Evolutionary conservation across 2,113 vertebrate genomes (phyloP).

Genomic region (Climacteris rufus): DNA sequence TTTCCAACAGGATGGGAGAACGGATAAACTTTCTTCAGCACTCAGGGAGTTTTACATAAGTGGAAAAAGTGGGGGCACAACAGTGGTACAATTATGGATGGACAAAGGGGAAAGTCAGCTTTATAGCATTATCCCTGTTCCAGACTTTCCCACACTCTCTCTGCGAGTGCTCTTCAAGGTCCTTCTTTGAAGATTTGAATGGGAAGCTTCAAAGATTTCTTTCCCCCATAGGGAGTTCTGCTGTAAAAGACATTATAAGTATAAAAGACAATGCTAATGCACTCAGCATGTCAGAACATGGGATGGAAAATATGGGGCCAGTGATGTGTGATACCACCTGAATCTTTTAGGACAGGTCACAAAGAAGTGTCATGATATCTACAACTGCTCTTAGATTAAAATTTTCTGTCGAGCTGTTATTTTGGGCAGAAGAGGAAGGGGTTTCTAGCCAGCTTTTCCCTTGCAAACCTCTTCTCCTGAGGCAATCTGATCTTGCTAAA

Average conservation of each 20-base stretch:
- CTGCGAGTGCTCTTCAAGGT: background rate
- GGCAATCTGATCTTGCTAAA: background rate
- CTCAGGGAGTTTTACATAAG: background rate
- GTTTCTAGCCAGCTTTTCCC: background rate
- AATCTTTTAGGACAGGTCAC: background rate
- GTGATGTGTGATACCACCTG: background rate
- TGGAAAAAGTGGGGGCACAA: background rate
- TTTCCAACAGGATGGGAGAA: background rate
- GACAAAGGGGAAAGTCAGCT: background rate
- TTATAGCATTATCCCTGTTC: background rate
- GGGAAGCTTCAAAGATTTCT: background rate
- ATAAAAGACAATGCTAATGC: background rate
- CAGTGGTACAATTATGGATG: background rate
- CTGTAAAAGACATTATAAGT: background rate
- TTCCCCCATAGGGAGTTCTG: background rate
- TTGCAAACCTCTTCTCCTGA: background rate
- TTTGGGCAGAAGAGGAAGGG: background rate
- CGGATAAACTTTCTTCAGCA: background rate
- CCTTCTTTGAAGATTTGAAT: constrained; percentile 31
- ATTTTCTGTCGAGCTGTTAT: background rate
- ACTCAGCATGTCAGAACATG: background rate
- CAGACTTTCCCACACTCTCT: background rate
- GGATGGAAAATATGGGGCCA: background rate
- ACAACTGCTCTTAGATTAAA: background rate
- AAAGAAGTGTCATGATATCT: background rate